phyloP scores from a whole-genome alignment of 1,140 invertebrate genomes.

The Neotoxoptera formosana region DNA sequence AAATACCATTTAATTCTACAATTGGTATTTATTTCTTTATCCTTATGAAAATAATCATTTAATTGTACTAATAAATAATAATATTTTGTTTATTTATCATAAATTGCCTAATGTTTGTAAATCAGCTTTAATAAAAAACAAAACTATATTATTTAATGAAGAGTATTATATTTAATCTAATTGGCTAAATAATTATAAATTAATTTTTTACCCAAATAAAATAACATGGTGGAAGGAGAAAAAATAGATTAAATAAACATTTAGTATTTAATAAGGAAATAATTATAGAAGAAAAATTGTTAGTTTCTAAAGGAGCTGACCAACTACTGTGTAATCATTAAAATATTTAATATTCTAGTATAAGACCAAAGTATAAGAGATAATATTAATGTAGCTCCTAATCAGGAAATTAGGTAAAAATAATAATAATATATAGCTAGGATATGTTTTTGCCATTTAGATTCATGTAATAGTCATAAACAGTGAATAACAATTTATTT shows the following conservation, averaged over 20 bases:
- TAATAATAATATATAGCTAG: not conserved
- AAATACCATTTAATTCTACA: not conserved
- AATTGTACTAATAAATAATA: not conserved
- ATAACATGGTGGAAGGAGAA: not conserved
- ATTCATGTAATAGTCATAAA: not conserved
- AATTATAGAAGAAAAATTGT: not conserved
- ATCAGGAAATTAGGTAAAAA: not conserved
- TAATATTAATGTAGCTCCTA: conserved; percentile 6
- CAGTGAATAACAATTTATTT: not conserved
- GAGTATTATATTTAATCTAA: not conserved
- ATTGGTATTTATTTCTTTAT: not conserved
- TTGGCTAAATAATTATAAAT: not conserved
- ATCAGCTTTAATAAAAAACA: not conserved
- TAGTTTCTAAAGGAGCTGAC: not conserved
- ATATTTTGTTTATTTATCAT: not conserved
- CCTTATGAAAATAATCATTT: not conserved
- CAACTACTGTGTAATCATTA: not conserved
- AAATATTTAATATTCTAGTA: not conserved
- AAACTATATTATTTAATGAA: not conserved
- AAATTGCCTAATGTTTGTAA: not conserved
- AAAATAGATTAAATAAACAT: conserved; percentile 14
- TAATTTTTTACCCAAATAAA: not conserved
- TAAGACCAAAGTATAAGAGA: conserved; percentile 32
- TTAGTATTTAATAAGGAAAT: conserved; percentile 38
- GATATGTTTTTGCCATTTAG: not conserved